Percentiles rank a stretch among this genome's conserved stretches.
Conservation (phyloP, 2,888 invertebrate species). For the Epistrophe grossulariae region DNA sequence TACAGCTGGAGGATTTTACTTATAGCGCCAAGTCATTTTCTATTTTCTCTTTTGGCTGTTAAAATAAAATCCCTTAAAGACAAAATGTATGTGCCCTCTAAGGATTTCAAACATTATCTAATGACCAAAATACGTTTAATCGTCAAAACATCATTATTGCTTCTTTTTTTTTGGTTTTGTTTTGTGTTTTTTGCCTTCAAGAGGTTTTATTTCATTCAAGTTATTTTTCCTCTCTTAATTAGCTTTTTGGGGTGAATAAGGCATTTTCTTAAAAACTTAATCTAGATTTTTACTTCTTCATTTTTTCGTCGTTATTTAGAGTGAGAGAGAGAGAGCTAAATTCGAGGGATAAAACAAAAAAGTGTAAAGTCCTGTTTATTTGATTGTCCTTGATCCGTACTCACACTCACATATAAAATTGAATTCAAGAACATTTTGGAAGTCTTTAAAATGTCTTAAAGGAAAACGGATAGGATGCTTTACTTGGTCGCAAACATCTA, state of each 20-base stretch:
- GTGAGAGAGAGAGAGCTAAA: neutral
- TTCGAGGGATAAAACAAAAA: constrained; percentile 12
- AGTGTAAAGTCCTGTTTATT: constrained; percentile 65
- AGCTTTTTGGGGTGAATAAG: constrained; percentile 6
- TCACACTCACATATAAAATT: constrained; percentile 9
- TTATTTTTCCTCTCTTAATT: constrained; percentile 21
- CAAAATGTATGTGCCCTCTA: neutral
- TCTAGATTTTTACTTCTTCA: neutral
- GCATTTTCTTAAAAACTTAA: constrained; percentile 26
- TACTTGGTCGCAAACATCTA: neutral
- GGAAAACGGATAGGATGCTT: neutral
- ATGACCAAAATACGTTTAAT: constrained; percentile 29
- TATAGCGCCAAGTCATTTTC: neutral
- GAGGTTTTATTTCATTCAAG: constrained; percentile 15
- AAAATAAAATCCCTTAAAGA: neutral
- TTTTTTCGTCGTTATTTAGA: neutral
- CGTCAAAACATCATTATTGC: constrained; percentile 8
- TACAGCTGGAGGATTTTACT: neutral
- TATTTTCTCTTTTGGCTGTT: neutral
- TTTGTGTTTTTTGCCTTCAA: constrained; percentile 1
- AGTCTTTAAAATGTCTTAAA: constrained; percentile 31
- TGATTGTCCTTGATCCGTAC: constrained; percentile 35
- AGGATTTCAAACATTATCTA: constrained; percentile 18
- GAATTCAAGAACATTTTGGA: constrained; percentile 11
- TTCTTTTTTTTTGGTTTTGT: neutral